Conservation (phyloP, 2,888 invertebrate genomes). For the Meganola albula region DNA sequence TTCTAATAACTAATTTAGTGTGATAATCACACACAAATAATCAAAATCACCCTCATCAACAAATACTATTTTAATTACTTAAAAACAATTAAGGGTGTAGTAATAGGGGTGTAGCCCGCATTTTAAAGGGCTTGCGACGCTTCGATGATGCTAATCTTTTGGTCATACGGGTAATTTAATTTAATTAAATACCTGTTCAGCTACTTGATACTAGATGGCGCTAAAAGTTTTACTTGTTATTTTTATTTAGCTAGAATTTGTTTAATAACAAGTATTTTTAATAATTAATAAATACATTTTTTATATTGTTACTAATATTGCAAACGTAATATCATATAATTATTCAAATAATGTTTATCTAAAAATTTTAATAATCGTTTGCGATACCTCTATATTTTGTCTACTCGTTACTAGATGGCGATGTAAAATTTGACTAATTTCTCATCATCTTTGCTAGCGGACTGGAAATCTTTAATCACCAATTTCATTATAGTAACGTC, state of each 20-base stretch:
- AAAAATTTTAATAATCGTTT: neutral
- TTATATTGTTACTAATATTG: no score
- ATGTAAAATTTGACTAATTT: conserved; percentile 21
- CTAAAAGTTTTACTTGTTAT: no score
- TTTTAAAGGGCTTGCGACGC: conserved; percentile 15
- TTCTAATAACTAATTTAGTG: no score
- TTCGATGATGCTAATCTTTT: conserved; percentile 12
- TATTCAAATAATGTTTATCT: no score
- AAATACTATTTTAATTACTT: conserved; percentile 14
- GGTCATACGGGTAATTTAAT: conserved; percentile 21
- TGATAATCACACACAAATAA: no score
- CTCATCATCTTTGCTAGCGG: conserved; percentile 22
- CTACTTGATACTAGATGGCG: conserved; percentile 28
- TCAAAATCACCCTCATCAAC: conserved; percentile 2
- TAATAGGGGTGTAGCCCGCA: conserved; percentile 25
- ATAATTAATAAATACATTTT: no score
- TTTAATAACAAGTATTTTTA: no score
- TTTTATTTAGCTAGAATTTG: no score
- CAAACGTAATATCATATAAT: no score
- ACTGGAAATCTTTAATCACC: conserved; percentile 32
- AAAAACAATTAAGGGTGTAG: conserved; percentile 16
- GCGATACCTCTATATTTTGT: no score
- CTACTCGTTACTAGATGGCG: conserved; percentile 36
- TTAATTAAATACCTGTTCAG: conserved; percentile 12
- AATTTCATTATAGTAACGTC: conserved; percentile 31